Percentiles rank a stretch among this genome's conserved stretches.
Evolutionary conservation across 1,140 invertebrate species (phyloP).

Genomic region (Tenebrio molitor): DNA sequence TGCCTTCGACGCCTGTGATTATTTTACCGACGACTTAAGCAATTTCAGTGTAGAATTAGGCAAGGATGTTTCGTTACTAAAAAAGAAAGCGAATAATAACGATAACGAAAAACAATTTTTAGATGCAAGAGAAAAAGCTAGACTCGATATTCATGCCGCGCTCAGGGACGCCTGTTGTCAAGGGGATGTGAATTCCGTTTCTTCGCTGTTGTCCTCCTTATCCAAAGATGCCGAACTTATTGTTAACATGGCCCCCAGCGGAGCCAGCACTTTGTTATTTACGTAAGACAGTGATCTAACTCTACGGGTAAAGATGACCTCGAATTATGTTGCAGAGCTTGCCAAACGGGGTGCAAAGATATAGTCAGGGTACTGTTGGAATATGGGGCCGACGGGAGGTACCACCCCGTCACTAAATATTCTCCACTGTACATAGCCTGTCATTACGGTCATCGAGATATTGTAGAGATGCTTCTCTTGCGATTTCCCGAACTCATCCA

Average conservation of each 20-base stretch:
- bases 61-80: conserved; percentile 49
- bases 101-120: conserved; percentile 47
- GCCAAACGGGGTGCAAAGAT: conserved; percentile 85
- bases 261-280: conserved; percentile 88
- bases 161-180: conserved; percentile 80
- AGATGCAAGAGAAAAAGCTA: conserved; percentile 81
- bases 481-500: conserved; percentile 79
- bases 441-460: conserved; percentile 86
- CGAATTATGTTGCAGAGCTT: conserved; percentile 72
- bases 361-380: conserved; percentile 86
- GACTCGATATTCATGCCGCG: conserved; percentile 77
- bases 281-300: conserved; percentile 72
- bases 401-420: conserved; percentile 91
- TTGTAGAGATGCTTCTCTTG: conserved; percentile 83
- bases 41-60: conserved; percentile 57
- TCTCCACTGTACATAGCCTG: conserved; percentile 94
- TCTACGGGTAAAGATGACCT: background rate
- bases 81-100: too few species aligned
- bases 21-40: conserved; percentile 75
- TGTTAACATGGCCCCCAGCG: conserved; percentile 88
- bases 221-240: conserved; percentile 78
- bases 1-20: conserved; percentile 76
- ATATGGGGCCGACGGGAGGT: conserved; percentile 86
- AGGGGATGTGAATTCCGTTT: conserved; percentile 76
- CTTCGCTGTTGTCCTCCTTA: conserved; percentile 75